Evolutionary conservation across 2,888 invertebrate species (phyloP), one percentile per base, ranked within the genome.

Genomic region (Agelastica alni): DNA sequence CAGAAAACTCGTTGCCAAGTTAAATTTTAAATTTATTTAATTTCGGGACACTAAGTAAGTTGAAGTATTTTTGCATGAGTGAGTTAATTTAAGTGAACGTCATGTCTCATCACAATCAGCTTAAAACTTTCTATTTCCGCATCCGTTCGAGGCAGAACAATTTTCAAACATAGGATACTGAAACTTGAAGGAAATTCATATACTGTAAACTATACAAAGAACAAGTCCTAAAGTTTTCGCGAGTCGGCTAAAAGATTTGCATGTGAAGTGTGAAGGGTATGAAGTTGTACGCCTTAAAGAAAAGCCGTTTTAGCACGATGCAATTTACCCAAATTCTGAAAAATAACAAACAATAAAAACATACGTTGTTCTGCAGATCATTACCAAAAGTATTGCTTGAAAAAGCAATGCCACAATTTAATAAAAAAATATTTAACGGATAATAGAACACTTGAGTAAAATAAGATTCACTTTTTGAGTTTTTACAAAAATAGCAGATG

Each of bases 221-320:
- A 58, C 53, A 57, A 56, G 59, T 60, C 58, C 34, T 52, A 6
- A 65, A 65, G 60, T 65, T 65, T 56, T 58, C 56, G 46, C 30
- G 10, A 53, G 54, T 45, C 45, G 46, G 49, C 51, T 53, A 48
- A 57, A 58, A 58, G 60, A 61, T 65, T 63, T 61, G 63, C 63
- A 63, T 63, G 58, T 62, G 63, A 56, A 65, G 60, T 63, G 62
- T 62, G 55, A 64, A 60, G 56, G 60, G 56, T 60, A 61, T 53
- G 58, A 59, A 63, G 56, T 62, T 61, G 28, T 43, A 53, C 53
- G 45, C 53, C 60, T 52, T 55, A 45, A 41, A 45, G 55, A 45
- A 51, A 51, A 49, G 51, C 56, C 54, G 47, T 16, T 14, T 22
- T 26, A 18, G 10, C 6, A 39, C 12, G 4, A n/a, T 13, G 18